Evolutionary conservation across 2,888 invertebrate genomes (phyloP).

Genomic region (Linnaemya tessellans): DNA sequence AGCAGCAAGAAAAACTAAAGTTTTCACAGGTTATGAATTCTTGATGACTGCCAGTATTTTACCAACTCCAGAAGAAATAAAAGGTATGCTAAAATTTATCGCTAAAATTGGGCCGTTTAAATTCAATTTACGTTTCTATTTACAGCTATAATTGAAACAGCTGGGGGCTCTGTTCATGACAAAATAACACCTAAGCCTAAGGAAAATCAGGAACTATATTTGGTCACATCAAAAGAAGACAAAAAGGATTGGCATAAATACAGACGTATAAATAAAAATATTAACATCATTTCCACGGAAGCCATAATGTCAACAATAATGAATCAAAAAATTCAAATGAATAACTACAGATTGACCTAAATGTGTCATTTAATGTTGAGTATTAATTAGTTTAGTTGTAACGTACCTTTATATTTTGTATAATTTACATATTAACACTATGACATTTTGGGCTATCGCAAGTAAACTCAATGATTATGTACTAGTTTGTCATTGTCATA

Average conservation of each 20-base stretch:
- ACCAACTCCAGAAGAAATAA: conserved; percentile 75
- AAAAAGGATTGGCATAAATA: conserved; percentile 75
- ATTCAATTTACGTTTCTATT: neutral
- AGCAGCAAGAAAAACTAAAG: conserved; percentile 68
- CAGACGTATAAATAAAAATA: conserved; percentile 72
- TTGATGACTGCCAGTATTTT: conserved; percentile 75
- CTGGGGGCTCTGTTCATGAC: conserved; percentile 74
- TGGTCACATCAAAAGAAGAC: conserved; percentile 75
- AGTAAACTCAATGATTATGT: no score
- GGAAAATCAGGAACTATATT: conserved; percentile 72
- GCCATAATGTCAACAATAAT: conserved; percentile 77
- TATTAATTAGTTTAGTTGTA: conserved; percentile 23
- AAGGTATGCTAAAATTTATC: conserved; percentile 68
- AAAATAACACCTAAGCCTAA: conserved; percentile 55
- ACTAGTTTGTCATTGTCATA: no score
- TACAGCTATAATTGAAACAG: conserved; percentile 75
- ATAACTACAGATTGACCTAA: conserved; percentile 68
- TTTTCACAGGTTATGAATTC: conserved; percentile 75
- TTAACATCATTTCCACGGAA: conserved; percentile 75
- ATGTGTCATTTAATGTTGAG: conserved; percentile 22
- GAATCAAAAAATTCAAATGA: conserved; percentile 74
- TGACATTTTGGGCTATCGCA: neutral
- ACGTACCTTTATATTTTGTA: conserved; percentile 31
- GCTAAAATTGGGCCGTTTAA: neutral
- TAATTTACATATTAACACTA: conserved; percentile 35